Evolutionary conservation across 2,797 vertebrate species (phyloP).

Genomic region (Anabacerthia variegaticeps): DNA sequence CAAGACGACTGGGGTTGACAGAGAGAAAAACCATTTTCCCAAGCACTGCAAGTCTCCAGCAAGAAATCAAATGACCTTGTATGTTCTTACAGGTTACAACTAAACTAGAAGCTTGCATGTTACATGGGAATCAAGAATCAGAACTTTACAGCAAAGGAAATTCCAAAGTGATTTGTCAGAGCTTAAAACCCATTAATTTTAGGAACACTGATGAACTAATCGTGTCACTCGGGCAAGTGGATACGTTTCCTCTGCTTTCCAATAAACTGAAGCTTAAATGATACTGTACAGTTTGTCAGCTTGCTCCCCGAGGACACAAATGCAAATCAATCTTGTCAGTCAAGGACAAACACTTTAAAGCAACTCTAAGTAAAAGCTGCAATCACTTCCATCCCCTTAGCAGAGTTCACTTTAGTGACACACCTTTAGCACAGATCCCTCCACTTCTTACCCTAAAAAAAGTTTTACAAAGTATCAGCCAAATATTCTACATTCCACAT

Average conservation of each 20-base stretch:
- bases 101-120: neutral
- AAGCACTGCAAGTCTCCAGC: neutral
- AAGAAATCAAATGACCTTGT: neutral
- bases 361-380: neutral
- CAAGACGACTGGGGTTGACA: neutral
- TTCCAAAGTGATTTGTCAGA: conserved; percentile 16
- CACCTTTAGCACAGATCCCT: neutral
- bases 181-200: neutral
- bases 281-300: neutral
- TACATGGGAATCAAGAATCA: neutral
- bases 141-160: conserved; percentile 12
- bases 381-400: neutral
- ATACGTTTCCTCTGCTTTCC: neutral
- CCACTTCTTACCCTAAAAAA: neutral
- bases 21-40: neutral
- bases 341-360: neutral
- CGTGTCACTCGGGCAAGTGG: neutral
- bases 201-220: neutral
- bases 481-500: neutral
- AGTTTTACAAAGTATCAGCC: neutral
- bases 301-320: neutral
- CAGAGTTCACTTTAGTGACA: neutral
- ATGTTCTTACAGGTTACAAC: neutral
- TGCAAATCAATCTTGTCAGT: neutral
- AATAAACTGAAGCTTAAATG: neutral